A percentile compares a stretch with the other conserved stretches of the same genome.
Conservation (phyloP, 2,797 vertebrate genomes). For the Lutjanus argentimaculatus region DNA sequence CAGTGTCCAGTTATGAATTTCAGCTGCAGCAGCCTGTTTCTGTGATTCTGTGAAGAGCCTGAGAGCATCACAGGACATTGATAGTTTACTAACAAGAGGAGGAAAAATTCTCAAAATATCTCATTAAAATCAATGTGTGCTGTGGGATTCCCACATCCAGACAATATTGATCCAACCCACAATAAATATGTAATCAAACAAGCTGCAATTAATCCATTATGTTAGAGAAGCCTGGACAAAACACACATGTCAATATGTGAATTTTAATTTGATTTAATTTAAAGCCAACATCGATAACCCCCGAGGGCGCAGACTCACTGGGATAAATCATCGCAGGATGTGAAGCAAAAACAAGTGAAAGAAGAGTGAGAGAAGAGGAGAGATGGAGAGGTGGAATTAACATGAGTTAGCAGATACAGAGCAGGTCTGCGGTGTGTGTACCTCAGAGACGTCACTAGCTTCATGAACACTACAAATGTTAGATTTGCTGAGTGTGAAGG, state of each 20-base stretch:
- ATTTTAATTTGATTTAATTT: conserved; percentile 27
- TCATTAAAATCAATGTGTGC: conserved; percentile 18
- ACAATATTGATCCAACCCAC: conserved; percentile 13
- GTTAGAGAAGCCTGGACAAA: not conserved
- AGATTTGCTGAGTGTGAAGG: conserved; percentile 58
- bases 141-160: conserved; percentile 6
- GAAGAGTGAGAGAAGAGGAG: not conserved
- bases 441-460: conserved; percentile 41
- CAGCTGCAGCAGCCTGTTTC: not conserved
- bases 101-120: not conserved
- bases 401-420: not conserved
- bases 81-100: not conserved
- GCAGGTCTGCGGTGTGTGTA: conserved; percentile 20
- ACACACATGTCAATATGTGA: not conserved
- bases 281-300: not conserved
- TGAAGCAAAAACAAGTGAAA: not conserved
- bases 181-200: conserved; percentile 39
- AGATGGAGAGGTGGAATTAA: not conserved
- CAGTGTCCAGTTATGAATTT: not conserved
- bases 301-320: not conserved
- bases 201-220: not conserved
- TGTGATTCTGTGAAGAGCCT: not conserved
- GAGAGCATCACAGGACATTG: not conserved
- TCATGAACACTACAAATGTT: conserved; percentile 51
- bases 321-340: not conserved